Evolutionary conservation across 2,113 vertebrate genomes (phyloP), one percentile per base, ranked within the genome.

Genomic region (Plecturocebus donacophilus): DNA sequence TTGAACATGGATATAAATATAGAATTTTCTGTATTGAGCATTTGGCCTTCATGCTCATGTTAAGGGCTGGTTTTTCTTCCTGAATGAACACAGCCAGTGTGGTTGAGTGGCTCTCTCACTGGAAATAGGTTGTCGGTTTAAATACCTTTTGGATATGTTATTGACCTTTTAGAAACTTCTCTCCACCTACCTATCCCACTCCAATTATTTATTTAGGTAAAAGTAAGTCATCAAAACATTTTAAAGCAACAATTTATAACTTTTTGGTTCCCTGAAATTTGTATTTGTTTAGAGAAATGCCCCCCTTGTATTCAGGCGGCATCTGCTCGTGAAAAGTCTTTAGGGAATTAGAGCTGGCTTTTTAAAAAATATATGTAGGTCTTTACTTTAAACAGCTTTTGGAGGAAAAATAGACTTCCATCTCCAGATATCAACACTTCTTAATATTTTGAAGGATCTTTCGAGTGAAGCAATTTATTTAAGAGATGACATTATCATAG

Each of bases 271-370:
- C 64, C 66, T 92, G 56, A 40, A 58, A 75, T 89, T 64, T 40
- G 47, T 21, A 40, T 10, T 70, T 77, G 52, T 32, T 90, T 66
- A 68, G 12, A 40, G 56, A 91, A 84, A 35, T 81, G 11, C 66
- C 83, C 25, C 13, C 25, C n/a, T 17, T 86, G 32, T 61, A 32
- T 73, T 96, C 58, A 56, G 95, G 45, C 25, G 49, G 61, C 95
- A 97, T 97, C 95, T 97, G 91, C 52, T 98, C 96, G 95, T 92
- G 90, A 95, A 96, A 94, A 58, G 49, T 93, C 91, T 92, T 86
- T 71, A 80, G 91, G 89, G 93, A 97, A 90, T 97, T 91, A 30
- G 40, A 91, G 56, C 30, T 89, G 85, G 40, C 70, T 70, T 85
- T 94, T 96, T 82, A 5, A 12, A 61, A 61, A 27, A 61, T 27